Base-by-base conservation (phyloP, 2,888 invertebrate genomes). In the Gnatocerus cornutus region DNA sequence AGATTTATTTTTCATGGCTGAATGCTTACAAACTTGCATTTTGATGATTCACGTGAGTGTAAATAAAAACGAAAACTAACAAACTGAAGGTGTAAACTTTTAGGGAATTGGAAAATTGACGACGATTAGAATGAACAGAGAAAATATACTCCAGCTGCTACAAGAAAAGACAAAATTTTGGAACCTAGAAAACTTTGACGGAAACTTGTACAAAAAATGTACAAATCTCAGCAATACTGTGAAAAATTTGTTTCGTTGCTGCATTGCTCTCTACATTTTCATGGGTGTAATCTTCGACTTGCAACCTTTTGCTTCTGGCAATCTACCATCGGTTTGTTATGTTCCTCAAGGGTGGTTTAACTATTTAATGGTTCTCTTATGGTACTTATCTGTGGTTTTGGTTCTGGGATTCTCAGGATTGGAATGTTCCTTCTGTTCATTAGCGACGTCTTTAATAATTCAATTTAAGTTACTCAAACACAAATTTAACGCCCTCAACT, bases 1-100 rank as follows among this genome's bases (percentile, higher is more conserved):
- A n/a, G 56, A 56, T 16, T 5, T 56, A 1, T 41, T 21, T 21
- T 56, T 27, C 21, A 56, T 39, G 39, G 37, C 27, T 41, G 56
- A 56, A 9, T 56, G 56, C 13, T n/a, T 56, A 9, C 21, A 39
- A 41, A 56, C 56, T 37, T 16, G 33, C 9, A 56, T 56, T 39
- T 41, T 56, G 14, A 56, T 56, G 56, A 41, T 33, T 33, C 33
- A 33, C 6, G 33, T 33, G 6, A 33, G 33, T 33, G 7, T 7
- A 2, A 33, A 2, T 33, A 33, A 33, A 9, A n/a, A n/a, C n/a
- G n/a, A n/a, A 33, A 33, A 33, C 6, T 33, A 33, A 2, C 33
- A 21, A 21, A 33, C 33, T n/a, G 33, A 33, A n/a, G n/a, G n/a
- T n/a, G 1, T 33, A 6, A 9, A 4, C 7, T 21, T 21, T 4